A percentile compares a stretch with the other conserved stretches of the same genome.
Evolutionary conservation across 1,140 invertebrate genomes (phyloP).

Genomic region (Varroa destructor): DNA sequence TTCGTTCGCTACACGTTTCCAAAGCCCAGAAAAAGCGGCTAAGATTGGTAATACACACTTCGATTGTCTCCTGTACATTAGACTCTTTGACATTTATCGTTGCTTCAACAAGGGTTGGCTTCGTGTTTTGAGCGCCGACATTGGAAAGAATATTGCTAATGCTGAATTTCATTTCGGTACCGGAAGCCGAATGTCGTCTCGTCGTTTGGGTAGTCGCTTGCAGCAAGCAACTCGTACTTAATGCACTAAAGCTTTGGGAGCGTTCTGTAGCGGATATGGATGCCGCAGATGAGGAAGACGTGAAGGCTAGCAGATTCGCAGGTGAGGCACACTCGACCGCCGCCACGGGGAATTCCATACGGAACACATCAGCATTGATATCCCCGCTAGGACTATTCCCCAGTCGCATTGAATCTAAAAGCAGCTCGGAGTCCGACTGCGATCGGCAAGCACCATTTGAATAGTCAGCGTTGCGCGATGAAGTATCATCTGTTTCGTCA

Average conservation of each 20-base stretch:
- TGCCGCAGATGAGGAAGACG: neutral
- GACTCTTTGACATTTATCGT: neutral
- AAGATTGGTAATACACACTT: conserved; percentile 18
- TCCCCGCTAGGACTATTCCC: conserved; percentile 15
- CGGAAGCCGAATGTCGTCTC: neutral
- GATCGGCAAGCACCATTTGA: neutral
- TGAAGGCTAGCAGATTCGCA: neutral
- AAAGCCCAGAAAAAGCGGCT: conserved; percentile 25
- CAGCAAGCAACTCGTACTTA: no score
- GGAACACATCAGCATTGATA: conserved; percentile 24
- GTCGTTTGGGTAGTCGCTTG: neutral
- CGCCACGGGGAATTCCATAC: conserved; percentile 26
- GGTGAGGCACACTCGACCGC: neutral
- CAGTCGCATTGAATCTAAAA: conserved; percentile 2
- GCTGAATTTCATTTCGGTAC: conserved; percentile 16
- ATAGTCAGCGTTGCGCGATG: neutral
- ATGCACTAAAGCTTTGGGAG: conserved; percentile 4
- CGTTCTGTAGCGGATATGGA: neutral
- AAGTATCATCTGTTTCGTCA: neutral
- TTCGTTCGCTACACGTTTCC: conserved; percentile 1
- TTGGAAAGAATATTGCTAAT: conserved; percentile 12
- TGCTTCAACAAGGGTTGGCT: neutral
- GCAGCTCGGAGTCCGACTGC: conserved; percentile 10
- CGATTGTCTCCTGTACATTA: conserved; percentile 21
- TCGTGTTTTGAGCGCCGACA: neutral